Evolutionary conservation across 2,888 invertebrate species (phyloP), one percentile per base, ranked within the genome.

Genomic region (Coenonympha arcania): DNA sequence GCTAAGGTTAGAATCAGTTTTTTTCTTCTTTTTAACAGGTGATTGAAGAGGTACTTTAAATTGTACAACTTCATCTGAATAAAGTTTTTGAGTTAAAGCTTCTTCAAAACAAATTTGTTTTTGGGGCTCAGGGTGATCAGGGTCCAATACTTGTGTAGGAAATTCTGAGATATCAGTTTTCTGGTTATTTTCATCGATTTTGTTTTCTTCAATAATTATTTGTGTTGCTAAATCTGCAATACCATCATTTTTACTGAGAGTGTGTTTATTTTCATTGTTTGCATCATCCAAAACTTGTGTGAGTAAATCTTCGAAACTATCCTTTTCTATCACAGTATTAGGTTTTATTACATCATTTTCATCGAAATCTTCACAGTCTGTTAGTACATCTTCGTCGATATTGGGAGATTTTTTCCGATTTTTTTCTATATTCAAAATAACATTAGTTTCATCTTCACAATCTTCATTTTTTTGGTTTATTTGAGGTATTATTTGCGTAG

Each of bases 21-120:
- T 79, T 56, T 61, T 72, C 63, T 70, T 79, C 1, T 59, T 36
- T 61, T 71, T 77, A 28, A 68, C 55, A n/a, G 73, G 65, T 9
- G 75, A 73, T 33, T 61, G 56, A 2, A 68, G 55, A 4, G 85
- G 84, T 26, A 79, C 58, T 71, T 84, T 85, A 63, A 85, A 85
- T 9, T 26, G 57, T 47, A 50, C 50, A 3, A 53, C 36, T 43
- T 57, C 51, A 40, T 63, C 52, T 6, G 50, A 52, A 52, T 74
- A 62, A 24, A 75, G 62, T 63, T 79, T 74, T n/a, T 54, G 50
- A 2, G 76, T 79, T 8, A 68, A 61, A 60, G 67, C 61, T 31
- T 79, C 71, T 62, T 71, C 73, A 34, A 73, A 63, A 24, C 49
- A 30, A 11, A 44, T 15, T n/a, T 45, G 20, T 28, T 41, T 56